Base-by-base conservation (phyloP, 2,888 invertebrate species). In the Tortrix viridana region DNA sequence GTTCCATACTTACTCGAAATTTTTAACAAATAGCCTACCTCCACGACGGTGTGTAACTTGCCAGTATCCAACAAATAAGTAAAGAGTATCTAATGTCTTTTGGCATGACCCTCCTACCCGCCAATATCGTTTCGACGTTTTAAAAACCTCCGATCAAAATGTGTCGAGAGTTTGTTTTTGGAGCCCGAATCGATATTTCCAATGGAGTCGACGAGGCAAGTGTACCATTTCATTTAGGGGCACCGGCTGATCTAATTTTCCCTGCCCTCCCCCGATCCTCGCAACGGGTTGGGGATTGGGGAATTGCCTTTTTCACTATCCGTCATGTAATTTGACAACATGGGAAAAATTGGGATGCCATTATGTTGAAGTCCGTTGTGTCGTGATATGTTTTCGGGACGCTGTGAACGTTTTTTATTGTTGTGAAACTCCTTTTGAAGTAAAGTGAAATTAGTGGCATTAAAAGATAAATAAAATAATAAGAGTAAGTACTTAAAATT, bases 231-330 rank as follows among this genome's bases (percentile, higher is more conserved):
- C 57, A 58, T 63, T 63, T 63, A 53, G 63, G 53, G 23, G 52
- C 16, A 49, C 63, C 53, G 22, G 6, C 47, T 63, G 63, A 63
- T 63, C 58, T 63, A 63, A 63, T 63, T 63, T 63, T 53, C 38
- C 52, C 58, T 32, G 53, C 57, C 63, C 52, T n/a, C n/a, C 63
- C 58, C 47, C 32, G 32, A 57, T 52, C 52, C 52, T 22, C 52
- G 49, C 50, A 57, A 53, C 53, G 52, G 63, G 63, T 63, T 57
- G 58, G 47, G n/a, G 32, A 3, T 12, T 22, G 20, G 58, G 63
- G 58, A 63, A 63, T 58, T 58, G 53, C 57, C 63, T 58, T 63
- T 62, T 63, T 62, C 56, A 63, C 63, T 58, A 63, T 53, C 50
- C 62, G 56, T 58, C 58, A 58, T 58, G 53, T 63, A 58, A 63